Base-by-base conservation (phyloP, 1,140 invertebrate species). In the Lithobius niger region DNA sequence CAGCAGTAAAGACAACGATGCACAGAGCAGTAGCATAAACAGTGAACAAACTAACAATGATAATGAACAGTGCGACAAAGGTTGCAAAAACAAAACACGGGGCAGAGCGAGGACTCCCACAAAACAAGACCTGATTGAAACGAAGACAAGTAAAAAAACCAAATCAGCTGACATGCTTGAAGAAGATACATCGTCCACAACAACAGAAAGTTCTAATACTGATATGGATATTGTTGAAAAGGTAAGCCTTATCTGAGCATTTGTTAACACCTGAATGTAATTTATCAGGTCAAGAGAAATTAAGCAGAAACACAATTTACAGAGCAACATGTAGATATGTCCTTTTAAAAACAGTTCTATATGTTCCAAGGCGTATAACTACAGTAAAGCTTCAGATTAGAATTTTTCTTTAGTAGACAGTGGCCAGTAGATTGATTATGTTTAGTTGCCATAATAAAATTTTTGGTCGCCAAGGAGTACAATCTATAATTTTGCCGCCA, bases 161-260 rank as follows among this genome's bases (percentile, higher is more conserved):
- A 64, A 60, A 65, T 40, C 22, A 40, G 49, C 26, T 25, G 55
- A 58, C n/a, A 25, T 48, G 21, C 73, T 71, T 13, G 79, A 81
- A 64, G 81, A 82, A 62, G 82, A 84, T 60, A 79, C 79, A 1
- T 83, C 81, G 13, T 83, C 82, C 1, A 83, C 82, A 0, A 84
- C 82, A 3, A 83, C 82, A 13, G 82, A 84, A 62, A 81, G 80
- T 59, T 81, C 79, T 2, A 69, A 73, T 56, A 73, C 78, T 19
- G 80, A 82, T 56, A 74, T 59, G 48, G 70, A 73, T 75, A 55
- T 51, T 62, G 59, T 58, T 60, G 61, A 64, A 52, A 63, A 59
- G 52, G 57, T 59, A 40, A 27, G 51, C n/a, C n/a, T n/a, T 40
- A 26, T 40, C 27, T 1, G n/a, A 19, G 16, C n/a, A 19, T 15